Conservation (phyloP, 2,113 vertebrate species). For the Isurus oxyrinchus region DNA sequence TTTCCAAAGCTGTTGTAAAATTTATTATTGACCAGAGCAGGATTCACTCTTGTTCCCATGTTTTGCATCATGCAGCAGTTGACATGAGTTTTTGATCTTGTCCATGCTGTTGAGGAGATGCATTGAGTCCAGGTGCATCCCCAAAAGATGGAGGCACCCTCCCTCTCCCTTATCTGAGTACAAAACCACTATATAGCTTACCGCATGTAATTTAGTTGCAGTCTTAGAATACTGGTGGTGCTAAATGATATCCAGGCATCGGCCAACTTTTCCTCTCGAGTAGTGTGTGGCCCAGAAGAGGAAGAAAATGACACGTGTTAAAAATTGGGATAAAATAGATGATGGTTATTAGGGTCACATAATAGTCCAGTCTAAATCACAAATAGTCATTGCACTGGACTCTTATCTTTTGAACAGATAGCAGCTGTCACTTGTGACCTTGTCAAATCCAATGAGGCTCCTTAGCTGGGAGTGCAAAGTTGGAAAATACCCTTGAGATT, state of each 20-base stretch:
- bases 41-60: background rate
- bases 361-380: no score
- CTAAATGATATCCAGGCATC: background rate
- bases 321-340: no score
- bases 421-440: no score
- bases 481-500: background rate
- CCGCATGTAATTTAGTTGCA: background rate
- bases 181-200: background rate
- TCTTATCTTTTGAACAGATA: no score
- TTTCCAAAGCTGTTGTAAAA: background rate
- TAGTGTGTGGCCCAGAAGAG: no score
- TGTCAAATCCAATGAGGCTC: background rate
- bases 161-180: background rate
- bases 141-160: no score
- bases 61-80: background rate
- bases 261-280: background rate
- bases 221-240: background rate
- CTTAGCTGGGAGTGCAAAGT: background rate
- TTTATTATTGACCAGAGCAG: background rate
- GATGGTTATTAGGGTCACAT: no score
- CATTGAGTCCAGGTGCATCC: background rate
- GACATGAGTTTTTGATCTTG: background rate
- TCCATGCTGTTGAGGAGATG: background rate
- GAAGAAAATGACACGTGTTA: no score
- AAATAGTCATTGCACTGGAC: no score